Evolutionary conservation across 2,888 invertebrate species (phyloP).

Genomic region (Tridacna gigas): DNA sequence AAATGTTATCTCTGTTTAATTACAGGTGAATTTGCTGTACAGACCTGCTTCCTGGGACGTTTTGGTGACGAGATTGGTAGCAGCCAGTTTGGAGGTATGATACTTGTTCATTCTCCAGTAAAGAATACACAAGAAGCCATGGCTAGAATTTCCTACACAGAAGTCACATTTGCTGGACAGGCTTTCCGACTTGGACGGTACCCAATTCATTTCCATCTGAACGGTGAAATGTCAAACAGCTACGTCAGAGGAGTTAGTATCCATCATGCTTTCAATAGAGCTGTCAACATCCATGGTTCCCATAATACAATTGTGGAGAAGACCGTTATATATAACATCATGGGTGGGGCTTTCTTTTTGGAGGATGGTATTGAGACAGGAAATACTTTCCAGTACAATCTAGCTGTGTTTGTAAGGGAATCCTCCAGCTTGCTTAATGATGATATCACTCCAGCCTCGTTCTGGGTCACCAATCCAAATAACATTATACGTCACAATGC

Average conservation of each 20-base stretch:
- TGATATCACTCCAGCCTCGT: slow-evolving; percentile 84
- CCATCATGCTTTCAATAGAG: slow-evolving; percentile 81
- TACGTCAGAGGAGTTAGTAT: slow-evolving; percentile 80
- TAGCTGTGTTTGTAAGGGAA: slow-evolving; percentile 78
- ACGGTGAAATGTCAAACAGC: slow-evolving; percentile 78
- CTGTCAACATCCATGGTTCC: slow-evolving; percentile 82
- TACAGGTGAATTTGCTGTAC: slow-evolving; percentile 81
- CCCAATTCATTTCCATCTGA: slow-evolving; percentile 82
- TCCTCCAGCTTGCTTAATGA: slow-evolving; percentile 82
- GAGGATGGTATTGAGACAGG: slow-evolving; percentile 83
- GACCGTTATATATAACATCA: slow-evolving; percentile 81
- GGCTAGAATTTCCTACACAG: slow-evolving; percentile 74
- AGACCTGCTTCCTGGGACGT: slow-evolving; percentile 83
- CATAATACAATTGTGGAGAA: slow-evolving; percentile 76
- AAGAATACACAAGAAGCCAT: slow-evolving; percentile 60
- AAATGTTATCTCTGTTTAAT: too few relatives aligned
- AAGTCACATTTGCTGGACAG: slow-evolving; percentile 80
- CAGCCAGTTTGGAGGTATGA: slow-evolving; percentile 81
- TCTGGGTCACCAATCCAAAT: slow-evolving; percentile 83
- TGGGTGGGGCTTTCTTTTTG: slow-evolving; percentile 83
- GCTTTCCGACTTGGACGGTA: slow-evolving; percentile 83
- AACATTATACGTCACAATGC: slow-evolving; percentile 80
- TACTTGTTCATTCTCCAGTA: slow-evolving; percentile 75
- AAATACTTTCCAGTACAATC: slow-evolving; percentile 80
- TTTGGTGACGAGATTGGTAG: slow-evolving; percentile 83